A percentile compares a stretch with the other conserved stretches of the same genome.
Conservation (phyloP, 1,140 invertebrate species). For the Riptortus pedestris region DNA sequence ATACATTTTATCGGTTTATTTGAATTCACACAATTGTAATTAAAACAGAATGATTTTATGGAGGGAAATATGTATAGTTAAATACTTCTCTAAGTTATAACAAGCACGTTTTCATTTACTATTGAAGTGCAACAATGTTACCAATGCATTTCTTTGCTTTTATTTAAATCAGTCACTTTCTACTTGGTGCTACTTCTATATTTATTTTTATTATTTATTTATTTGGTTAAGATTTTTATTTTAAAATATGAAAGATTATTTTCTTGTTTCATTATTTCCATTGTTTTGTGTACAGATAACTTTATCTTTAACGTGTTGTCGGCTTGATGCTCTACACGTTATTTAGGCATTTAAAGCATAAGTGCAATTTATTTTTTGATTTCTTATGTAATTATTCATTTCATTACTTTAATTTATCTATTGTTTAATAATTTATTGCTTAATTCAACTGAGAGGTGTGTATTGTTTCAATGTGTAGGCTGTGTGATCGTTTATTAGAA, state of each 20-base stretch:
- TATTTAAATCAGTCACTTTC: not conserved
- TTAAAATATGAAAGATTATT: not conserved
- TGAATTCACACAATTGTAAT: too few species aligned
- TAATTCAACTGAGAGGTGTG: not conserved
- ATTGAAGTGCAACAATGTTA: not conserved
- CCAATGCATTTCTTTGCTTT: not conserved
- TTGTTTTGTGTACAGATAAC: not conserved
- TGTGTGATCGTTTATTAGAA: constrained; percentile 12
- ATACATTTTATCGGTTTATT: too few species aligned
- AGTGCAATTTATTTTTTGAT: too few species aligned
- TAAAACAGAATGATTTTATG: too few species aligned
- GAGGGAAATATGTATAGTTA: too few species aligned
- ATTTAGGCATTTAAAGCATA: too few species aligned
- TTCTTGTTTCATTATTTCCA: constrained; percentile 7
- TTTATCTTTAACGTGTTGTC: constrained; percentile 1
- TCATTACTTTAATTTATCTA: not conserved
- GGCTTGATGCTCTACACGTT: too few species aligned
- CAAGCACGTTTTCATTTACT: too few species aligned
- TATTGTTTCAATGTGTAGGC: constrained; percentile 10
- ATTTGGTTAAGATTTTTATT: not conserved
- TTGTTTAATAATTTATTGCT: not conserved
- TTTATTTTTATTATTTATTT: constrained; percentile 6
- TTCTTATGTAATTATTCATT: too few species aligned
- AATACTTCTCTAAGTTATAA: too few species aligned
- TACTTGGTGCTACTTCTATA: constrained; percentile 16